Conservation (phyloP, 2,113 vertebrate species). For the Heteronetta atricapilla region DNA sequence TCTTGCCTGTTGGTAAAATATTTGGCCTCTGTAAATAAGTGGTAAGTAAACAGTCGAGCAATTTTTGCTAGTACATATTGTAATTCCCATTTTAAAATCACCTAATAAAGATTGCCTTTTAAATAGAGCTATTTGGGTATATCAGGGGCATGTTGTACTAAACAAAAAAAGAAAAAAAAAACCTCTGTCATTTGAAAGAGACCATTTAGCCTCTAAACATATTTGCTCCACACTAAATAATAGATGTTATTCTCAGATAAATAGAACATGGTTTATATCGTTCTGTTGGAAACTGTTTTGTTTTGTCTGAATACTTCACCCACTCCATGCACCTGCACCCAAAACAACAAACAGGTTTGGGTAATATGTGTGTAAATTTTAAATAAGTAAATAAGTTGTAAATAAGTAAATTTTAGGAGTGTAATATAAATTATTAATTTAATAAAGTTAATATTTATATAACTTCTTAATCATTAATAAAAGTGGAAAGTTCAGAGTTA, state of each 20-base stretch:
- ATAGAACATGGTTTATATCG: neutral
- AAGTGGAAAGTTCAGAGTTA: conserved; percentile 57
- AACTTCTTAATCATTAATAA: conserved; percentile 46
- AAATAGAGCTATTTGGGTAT: conserved; percentile 34
- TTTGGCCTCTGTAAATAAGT: conserved; percentile 30
- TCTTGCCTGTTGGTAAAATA: conserved; percentile 25
- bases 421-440: conserved; percentile 51
- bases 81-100: conserved; percentile 48
- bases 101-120: conserved; percentile 37
- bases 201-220: conserved; percentile 41
- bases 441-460: conserved; percentile 57
- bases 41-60: conserved; percentile 45
- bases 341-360: conserved; percentile 13
- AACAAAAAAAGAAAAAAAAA: neutral
- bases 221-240: conserved; percentile 49
- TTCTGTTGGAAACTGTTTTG: neutral
- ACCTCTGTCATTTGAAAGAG: conserved; percentile 18
- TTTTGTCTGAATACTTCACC: conserved; percentile 20
- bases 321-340: neutral
- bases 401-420: conserved; percentile 32
- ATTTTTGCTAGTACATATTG: conserved; percentile 21
- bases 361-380: neutral
- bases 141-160: conserved; percentile 20
- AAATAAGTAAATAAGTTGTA: too few species aligned
- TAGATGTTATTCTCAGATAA: conserved; percentile 43